A percentile compares a stretch with the other conserved stretches of the same genome.
Conservation (phyloP, 2,888 invertebrate species). For the Elegia similella region DNA sequence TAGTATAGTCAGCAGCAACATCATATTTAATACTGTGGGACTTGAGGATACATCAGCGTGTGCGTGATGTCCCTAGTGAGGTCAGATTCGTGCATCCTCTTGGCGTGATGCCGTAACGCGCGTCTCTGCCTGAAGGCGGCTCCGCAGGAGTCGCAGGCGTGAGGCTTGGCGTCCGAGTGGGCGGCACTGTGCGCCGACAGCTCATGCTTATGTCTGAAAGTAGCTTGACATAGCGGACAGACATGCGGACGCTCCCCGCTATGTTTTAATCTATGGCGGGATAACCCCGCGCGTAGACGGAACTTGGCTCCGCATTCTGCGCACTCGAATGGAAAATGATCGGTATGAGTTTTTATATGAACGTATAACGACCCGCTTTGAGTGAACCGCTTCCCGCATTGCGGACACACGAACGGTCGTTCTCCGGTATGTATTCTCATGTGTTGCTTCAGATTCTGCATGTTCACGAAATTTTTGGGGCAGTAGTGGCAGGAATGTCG, state of each 20-base stretch:
- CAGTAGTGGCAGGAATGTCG: constrained; percentile 81
- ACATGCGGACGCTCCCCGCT: constrained; percentile 83
- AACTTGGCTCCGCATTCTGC: constrained; percentile 83
- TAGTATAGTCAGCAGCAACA: background rate
- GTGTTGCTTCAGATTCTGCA: constrained; percentile 83
- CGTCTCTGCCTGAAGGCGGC: constrained; percentile 78
- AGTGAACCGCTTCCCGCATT: constrained; percentile 84
- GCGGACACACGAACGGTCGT: constrained; percentile 79
- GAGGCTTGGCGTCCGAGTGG: constrained; percentile 47
- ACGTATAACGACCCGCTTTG: constrained; percentile 85
- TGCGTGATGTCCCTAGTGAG: constrained; percentile 20
- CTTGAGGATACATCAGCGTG: background rate
- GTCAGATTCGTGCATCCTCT: constrained; percentile 57
- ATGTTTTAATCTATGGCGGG: constrained; percentile 81
- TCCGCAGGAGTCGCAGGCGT: constrained; percentile 77
- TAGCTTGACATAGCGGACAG: constrained; percentile 79
- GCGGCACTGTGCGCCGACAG: constrained; percentile 67
- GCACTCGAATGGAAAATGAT: constrained; percentile 80
- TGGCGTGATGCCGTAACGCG: constrained; percentile 62
- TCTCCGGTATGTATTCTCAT: constrained; percentile 83
- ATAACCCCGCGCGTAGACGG: constrained; percentile 78
- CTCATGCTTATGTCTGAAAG: constrained; percentile 83
- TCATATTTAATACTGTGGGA: background rate
- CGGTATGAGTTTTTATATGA: constrained; percentile 82
- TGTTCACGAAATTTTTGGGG: constrained; percentile 81